phyloP scores from a whole-genome alignment of 2,888 invertebrate genomes.

The Drosophila austrosaltans region DNA sequence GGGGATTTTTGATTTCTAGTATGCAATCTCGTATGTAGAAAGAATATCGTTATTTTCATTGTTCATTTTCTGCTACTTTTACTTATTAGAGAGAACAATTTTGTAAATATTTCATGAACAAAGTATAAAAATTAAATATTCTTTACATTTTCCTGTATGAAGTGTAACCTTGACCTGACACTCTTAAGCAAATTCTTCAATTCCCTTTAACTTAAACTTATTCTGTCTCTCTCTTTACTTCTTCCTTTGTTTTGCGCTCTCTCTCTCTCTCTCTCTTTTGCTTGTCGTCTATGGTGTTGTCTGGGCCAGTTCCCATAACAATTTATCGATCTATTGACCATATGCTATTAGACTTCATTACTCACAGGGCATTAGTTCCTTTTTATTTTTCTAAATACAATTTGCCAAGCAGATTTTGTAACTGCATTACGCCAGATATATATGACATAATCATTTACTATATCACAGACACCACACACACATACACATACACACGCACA shows the following conservation, averaged over 20 bases:
- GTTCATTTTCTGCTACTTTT: too few species aligned
- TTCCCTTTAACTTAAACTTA: too few species aligned
- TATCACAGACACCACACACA: background rate
- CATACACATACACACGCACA: slow-evolving; percentile 16
- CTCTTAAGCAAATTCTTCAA: too few species aligned
- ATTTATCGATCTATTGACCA: slow-evolving; percentile 27
- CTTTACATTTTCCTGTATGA: background rate
- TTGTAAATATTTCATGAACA: too few species aligned
- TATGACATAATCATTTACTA: slow-evolving; percentile 52
- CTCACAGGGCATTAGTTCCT: slow-evolving; percentile 29
- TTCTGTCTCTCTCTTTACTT: background rate
- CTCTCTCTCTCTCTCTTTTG: background rate
- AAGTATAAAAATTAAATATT: too few species aligned
- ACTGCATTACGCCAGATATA: slow-evolving; percentile 43
- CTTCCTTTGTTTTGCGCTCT: background rate
- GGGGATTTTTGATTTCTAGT: slow-evolving; percentile 4
- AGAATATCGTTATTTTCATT: too few species aligned
- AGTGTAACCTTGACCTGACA: background rate
- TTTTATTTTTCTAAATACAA: slow-evolving; percentile 32
- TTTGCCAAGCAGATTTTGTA: slow-evolving; percentile 65
- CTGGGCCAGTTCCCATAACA: background rate
- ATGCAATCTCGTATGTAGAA: too few species aligned
- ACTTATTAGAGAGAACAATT: too few species aligned
- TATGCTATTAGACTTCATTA: slow-evolving; percentile 22
- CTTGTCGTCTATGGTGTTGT: background rate